Evolutionary conservation across 2,888 invertebrate genomes (phyloP).

Genomic region (Plusia festucae): DNA sequence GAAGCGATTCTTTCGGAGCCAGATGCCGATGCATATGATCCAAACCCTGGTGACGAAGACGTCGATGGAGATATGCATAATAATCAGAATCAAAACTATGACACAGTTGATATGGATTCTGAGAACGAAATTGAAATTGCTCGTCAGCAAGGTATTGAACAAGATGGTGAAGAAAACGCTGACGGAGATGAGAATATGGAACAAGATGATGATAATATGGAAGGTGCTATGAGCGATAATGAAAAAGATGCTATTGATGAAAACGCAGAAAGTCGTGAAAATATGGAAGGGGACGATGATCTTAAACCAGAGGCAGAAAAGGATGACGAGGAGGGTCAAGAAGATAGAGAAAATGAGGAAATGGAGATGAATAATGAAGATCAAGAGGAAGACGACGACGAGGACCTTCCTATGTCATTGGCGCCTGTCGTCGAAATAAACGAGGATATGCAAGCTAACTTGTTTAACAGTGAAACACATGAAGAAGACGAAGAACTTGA

Average conservation of each 20-base stretch:
- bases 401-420: slow-evolving; percentile 75
- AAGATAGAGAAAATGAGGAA: slow-evolving; percentile 68
- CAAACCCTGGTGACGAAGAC: slow-evolving; percentile 70
- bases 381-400: slow-evolving; percentile 77
- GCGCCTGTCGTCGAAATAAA: slow-evolving; percentile 85
- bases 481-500: slow-evolving; percentile 78
- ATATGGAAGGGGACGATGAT: slow-evolving; percentile 67
- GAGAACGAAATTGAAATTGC: slow-evolving; percentile 87
- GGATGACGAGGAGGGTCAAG: slow-evolving; percentile 60
- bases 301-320: slow-evolving; percentile 64
- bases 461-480: slow-evolving; percentile 76
- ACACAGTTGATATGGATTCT: slow-evolving; percentile 86
- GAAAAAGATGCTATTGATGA: slow-evolving; percentile 69
- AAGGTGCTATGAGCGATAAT: slow-evolving; percentile 69
- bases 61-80: slow-evolving; percentile 68
- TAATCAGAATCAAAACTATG: slow-evolving; percentile 80
- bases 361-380: slow-evolving; percentile 71
- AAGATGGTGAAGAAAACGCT: slow-evolving; percentile 64
- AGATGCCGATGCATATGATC: slow-evolving; percentile 78
- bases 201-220: slow-evolving; percentile 64
- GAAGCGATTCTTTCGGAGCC: slow-evolving; percentile 86
- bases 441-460: slow-evolving; percentile 79
- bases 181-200: slow-evolving; percentile 58
- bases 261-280: slow-evolving; percentile 66
- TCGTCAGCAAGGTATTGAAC: slow-evolving; percentile 73